These are phyloP conservation scores for Rhyzopertha dominica DNA, from an alignment of 1,140 invertebrate species.

Conservation along the genomic window DNA sequence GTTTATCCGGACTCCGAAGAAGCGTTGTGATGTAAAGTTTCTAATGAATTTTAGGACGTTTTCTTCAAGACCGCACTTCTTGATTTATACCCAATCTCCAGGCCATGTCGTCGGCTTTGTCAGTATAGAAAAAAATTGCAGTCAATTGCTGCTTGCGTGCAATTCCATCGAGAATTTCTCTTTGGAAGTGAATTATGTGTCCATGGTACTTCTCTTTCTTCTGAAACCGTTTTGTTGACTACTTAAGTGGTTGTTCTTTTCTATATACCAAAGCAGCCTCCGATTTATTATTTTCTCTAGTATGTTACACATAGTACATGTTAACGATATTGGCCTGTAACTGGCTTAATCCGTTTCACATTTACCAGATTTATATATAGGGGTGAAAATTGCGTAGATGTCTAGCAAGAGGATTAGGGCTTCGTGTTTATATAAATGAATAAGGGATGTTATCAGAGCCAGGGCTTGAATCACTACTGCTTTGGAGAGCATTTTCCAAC, in stretches of 20 bases:
- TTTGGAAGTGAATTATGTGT: background rate
- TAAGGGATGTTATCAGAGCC: no score
- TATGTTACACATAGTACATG: background rate
- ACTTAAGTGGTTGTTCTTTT: background rate
- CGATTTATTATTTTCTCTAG: background rate
- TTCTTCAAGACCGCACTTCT: background rate
- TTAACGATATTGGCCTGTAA: conserved; percentile 1
- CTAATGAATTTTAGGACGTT: background rate
- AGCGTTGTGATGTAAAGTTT: background rate
- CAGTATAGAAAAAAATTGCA: background rate
- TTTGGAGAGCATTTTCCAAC: no score
- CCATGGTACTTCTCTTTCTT: background rate
- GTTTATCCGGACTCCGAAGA: background rate
- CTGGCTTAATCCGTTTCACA: background rate
- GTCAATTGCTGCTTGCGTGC: background rate
- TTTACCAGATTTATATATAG: background rate
- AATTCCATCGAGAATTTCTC: background rate
- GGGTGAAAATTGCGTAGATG: background rate
- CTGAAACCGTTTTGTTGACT: background rate
- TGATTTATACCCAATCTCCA: background rate
- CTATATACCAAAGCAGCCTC: background rate
- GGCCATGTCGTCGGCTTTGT: background rate
- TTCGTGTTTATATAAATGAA: no score
- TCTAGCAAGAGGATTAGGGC: no score
- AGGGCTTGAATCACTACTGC: no score